Conservation (phyloP, 2,113 vertebrate genomes). For the Corapipo altera region DNA sequence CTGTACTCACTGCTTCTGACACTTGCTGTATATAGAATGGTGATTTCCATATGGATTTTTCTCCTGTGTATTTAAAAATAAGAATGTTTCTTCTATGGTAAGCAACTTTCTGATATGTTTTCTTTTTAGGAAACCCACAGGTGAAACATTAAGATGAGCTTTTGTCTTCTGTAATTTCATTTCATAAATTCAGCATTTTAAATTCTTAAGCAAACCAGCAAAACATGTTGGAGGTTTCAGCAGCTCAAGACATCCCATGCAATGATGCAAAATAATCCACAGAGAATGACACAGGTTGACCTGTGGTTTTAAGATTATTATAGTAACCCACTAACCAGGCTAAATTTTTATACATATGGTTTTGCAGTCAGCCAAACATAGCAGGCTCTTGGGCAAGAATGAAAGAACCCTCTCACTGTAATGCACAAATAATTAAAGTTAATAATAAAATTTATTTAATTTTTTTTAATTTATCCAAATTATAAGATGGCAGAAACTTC, state of each 20-base stretch:
- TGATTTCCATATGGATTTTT: background rate
- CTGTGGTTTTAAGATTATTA: background rate
- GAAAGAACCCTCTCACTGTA: background rate
- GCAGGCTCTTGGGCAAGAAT: background rate
- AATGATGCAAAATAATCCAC: background rate
- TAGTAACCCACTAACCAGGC: background rate
- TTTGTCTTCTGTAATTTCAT: background rate
- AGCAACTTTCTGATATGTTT: background rate
- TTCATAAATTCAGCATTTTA: background rate
- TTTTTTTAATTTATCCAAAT: background rate
- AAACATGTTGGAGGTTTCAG: background rate
- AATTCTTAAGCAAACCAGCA: background rate
- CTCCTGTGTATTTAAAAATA: constrained; percentile 12
- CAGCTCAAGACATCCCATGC: background rate
- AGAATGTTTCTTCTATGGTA: background rate
- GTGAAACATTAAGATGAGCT: background rate
- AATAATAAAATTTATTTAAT: background rate
- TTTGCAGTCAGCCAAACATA: background rate
- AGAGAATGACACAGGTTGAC: background rate
- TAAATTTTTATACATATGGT: background rate
- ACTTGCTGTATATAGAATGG: background rate
- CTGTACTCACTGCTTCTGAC: background rate
- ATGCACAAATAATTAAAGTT: background rate
- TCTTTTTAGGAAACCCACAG: background rate
- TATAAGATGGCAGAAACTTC: background rate